These are phyloP conservation scores for Ericerus pela DNA, from an alignment of 1,140 invertebrate genomes.

Conservation along the genomic window DNA sequence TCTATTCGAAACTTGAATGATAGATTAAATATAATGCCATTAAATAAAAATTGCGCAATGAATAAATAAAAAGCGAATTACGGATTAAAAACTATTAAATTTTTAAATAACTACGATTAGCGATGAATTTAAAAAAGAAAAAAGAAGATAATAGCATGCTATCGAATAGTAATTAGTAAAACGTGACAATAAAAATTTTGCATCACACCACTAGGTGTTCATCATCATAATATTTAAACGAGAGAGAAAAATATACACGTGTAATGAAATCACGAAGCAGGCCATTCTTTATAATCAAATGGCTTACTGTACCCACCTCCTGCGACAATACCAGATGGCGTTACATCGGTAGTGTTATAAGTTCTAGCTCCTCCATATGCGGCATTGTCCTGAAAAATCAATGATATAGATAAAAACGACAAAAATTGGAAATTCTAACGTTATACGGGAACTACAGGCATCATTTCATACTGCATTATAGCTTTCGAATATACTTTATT, in stretches of 20 bases:
- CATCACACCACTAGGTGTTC: constrained; percentile 3
- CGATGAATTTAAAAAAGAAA: constrained; percentile 6
- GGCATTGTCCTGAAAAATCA: constrained; percentile 29
- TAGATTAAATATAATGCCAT: neutral
- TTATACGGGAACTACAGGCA: too few relatives aligned
- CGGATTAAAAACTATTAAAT: constrained; percentile 8
- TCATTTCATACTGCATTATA: too few relatives aligned
- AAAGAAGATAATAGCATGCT: constrained; percentile 4
- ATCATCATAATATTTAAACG: too few relatives aligned
- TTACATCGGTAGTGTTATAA: constrained; percentile 33
- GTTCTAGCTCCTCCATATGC: constrained; percentile 31
- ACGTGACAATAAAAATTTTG: constrained; percentile 9
- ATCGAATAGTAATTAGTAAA: constrained; percentile 6
- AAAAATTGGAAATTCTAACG: neutral
- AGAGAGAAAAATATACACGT: constrained; percentile 3
- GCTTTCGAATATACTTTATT: too few relatives aligned
- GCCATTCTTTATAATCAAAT: constrained; percentile 45
- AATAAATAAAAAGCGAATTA: constrained; percentile 1
- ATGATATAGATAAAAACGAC: neutral
- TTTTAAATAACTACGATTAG: constrained; percentile 4
- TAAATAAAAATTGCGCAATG: constrained; percentile 1
- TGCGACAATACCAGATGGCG: constrained; percentile 36
- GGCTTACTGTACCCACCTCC: constrained; percentile 43
- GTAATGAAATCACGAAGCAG: constrained; percentile 39
- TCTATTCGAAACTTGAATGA: neutral